These are phyloP conservation scores for Dreissena polymorpha DNA, from an alignment of 1,140 invertebrate species.

Conservation along the genomic window DNA sequence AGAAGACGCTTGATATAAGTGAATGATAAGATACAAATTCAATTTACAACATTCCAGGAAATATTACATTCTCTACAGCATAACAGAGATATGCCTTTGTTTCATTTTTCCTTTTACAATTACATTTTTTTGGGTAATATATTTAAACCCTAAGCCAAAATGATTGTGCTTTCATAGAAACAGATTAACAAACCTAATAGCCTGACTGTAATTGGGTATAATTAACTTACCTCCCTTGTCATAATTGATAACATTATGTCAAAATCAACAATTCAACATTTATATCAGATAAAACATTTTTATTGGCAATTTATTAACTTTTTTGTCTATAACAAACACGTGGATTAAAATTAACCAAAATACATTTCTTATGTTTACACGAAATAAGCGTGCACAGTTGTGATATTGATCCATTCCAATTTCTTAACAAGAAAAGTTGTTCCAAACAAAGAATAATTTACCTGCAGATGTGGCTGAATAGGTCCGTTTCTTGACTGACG, in stretches of 20 bases:
- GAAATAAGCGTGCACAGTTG: background rate
- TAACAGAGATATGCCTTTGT: no score
- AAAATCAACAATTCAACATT: background rate
- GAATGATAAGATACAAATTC: no score
- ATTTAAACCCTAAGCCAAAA: no score
- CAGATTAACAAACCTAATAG: no score
- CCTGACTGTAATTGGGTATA: no score
- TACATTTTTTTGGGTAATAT: no score
- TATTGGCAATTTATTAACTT: background rate
- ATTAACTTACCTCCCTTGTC: constrained; percentile 31
- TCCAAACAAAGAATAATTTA: constrained; percentile 23
- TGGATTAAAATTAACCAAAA: background rate
- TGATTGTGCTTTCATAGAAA: no score
- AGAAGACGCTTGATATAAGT: no score
- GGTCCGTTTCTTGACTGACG: constrained; percentile 27
- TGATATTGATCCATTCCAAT: constrained; percentile 25
- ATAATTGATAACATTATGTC: no score
- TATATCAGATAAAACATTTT: background rate
- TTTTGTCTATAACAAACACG: background rate
- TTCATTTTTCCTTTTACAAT: no score
- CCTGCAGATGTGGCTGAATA: constrained; percentile 23
- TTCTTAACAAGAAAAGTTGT: background rate
- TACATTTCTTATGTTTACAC: background rate
- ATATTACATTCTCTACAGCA: no score
- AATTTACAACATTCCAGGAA: no score